Evolutionary conservation across 2,113 vertebrate species (phyloP).

Genomic region (Jacana jacana): DNA sequence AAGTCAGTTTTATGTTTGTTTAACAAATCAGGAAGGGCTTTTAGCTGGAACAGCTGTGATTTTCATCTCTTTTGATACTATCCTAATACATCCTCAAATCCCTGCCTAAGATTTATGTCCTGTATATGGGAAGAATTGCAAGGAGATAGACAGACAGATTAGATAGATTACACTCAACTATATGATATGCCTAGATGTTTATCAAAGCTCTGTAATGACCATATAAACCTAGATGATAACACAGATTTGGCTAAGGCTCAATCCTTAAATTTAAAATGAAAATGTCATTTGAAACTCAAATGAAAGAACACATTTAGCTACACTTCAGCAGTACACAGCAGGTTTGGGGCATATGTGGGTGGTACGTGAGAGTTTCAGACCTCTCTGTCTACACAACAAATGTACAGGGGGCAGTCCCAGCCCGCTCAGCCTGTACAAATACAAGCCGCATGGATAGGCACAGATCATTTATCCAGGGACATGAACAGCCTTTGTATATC

Average conservation of each 20-base stretch:
- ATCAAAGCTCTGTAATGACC: constrained; percentile 56
- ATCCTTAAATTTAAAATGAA: constrained; percentile 31
- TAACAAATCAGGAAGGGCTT: constrained; percentile 70
- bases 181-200: constrained; percentile 45
- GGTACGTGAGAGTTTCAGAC: neutral
- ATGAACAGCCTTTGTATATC: neutral
- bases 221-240: constrained; percentile 45
- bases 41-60: constrained; percentile 68
- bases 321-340: neutral
- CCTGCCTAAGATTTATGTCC: constrained; percentile 63
- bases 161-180: constrained; percentile 15
- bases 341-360: neutral
- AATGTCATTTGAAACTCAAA: constrained; percentile 24
- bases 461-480: neutral
- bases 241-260: constrained; percentile 17
- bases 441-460: neutral
- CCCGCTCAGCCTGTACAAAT: neutral
- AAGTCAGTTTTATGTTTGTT: constrained; percentile 57
- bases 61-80: constrained; percentile 69
- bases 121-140: constrained; percentile 54
- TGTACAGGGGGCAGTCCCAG: neutral
- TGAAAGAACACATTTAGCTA: neutral
- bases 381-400: neutral
- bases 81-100: constrained; percentile 69
- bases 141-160: constrained; percentile 67